Conservation (phyloP, 2,113 vertebrate species). For the Pyxicephalus adspersus region DNA sequence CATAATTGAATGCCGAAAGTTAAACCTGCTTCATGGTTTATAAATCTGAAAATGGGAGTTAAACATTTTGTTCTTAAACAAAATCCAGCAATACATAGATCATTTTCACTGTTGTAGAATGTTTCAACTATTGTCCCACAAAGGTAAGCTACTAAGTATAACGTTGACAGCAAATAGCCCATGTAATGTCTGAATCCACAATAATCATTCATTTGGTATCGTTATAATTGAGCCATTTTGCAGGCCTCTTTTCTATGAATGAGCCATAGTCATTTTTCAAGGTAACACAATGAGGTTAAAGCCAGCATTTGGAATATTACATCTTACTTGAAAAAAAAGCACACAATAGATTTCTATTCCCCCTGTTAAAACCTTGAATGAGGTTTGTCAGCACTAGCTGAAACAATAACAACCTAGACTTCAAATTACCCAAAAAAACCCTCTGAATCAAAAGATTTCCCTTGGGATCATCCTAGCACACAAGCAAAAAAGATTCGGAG, state of each 20-base stretch:
- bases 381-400: constrained; percentile 23
- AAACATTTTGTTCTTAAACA: background rate
- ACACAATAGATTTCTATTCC: constrained; percentile 7
- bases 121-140: background rate
- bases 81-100: background rate
- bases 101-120: background rate
- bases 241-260: background rate
- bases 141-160: background rate
- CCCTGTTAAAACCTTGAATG: constrained; percentile 5
- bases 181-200: background rate
- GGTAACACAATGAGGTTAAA: background rate
- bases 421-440: constrained; percentile 29
- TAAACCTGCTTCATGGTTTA: too few relatives aligned
- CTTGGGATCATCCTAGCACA: constrained; percentile 15
- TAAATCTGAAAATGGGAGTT: too few relatives aligned
- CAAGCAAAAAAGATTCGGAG: constrained; percentile 27
- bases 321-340: constrained; percentile 12
- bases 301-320: background rate
- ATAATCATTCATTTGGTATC: background rate
- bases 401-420: constrained; percentile 43
- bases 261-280: background rate
- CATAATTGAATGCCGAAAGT: too few relatives aligned
- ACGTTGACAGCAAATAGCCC: background rate
- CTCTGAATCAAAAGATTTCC: constrained; percentile 12
- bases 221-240: constrained; percentile 10